Evolutionary conservation across 2,797 vertebrate genomes (phyloP).

Genomic region (Vultur gryphus): DNA sequence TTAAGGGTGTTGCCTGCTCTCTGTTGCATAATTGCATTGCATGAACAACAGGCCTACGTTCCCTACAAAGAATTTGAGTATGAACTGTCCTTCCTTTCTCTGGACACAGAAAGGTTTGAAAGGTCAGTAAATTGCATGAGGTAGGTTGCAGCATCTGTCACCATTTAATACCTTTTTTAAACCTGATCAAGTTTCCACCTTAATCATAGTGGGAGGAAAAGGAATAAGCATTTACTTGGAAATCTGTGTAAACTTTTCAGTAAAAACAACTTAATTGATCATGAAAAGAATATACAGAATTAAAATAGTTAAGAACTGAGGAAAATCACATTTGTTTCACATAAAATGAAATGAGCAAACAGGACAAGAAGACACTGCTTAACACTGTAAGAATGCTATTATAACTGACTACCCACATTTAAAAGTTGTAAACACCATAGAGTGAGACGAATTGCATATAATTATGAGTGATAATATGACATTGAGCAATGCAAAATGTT

Average conservation of each 20-base stretch:
- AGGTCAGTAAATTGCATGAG: background rate
- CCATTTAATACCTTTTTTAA: background rate
- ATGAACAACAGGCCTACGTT: background rate
- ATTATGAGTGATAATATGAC: background rate
- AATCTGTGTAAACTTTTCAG: background rate
- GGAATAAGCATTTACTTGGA: background rate
- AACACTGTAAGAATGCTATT: constrained; percentile 7
- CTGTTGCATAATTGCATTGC: background rate
- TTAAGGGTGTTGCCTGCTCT: background rate
- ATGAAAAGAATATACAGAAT: background rate
- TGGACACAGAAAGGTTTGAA: background rate
- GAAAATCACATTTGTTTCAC: background rate
- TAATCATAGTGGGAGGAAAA: background rate
- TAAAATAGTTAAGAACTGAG: background rate
- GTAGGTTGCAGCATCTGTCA: background rate
- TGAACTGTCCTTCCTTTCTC: background rate
- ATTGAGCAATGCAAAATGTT: background rate
- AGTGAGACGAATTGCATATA: background rate
- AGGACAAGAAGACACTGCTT: background rate
- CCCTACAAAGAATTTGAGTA: background rate
- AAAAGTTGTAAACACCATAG: background rate
- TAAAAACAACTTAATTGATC: background rate
- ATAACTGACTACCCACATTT: background rate
- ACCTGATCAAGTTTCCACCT: background rate
- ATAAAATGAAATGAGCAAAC: background rate